These are phyloP conservation scores for Drosophila neonasuta DNA, from an alignment of 2,888 invertebrate genomes.

Conservation along the genomic window DNA sequence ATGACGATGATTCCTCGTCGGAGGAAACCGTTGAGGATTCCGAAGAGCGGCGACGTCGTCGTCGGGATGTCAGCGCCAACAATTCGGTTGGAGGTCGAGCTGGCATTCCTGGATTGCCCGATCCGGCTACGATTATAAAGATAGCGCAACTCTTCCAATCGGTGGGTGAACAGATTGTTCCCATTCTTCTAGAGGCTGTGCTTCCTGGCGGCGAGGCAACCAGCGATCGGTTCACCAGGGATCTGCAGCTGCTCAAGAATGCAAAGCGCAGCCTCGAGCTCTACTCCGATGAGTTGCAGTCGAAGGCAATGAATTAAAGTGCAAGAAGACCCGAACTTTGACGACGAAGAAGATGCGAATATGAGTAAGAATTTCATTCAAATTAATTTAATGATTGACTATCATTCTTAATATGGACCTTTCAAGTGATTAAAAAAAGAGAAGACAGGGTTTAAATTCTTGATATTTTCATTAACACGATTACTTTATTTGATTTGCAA, in stretches of 20 bases:
- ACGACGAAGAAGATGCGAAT: no score
- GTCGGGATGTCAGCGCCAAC: slow-evolving; percentile 40
- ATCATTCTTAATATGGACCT: no score
- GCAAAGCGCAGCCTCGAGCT: slow-evolving; percentile 41
- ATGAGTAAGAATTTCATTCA: no score
- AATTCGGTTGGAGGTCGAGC: slow-evolving; percentile 23
- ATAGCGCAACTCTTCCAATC: slow-evolving; percentile 77
- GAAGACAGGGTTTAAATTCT: no score
- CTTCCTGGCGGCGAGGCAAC: slow-evolving; percentile 43
- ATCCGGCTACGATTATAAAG: slow-evolving; percentile 76
- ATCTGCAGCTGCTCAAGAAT: slow-evolving; percentile 55
- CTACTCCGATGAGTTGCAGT: slow-evolving; percentile 40
- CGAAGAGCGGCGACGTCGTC: slow-evolving; percentile 50
- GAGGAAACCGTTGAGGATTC: slow-evolving; percentile 77
- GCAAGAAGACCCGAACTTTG: no score
- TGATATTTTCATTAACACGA: no score
- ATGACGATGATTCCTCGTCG: slow-evolving; percentile 75
- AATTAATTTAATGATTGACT: no score
- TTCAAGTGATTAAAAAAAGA: no score
- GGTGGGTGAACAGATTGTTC: slow-evolving; percentile 77
- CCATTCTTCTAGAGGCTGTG: slow-evolving; percentile 74
- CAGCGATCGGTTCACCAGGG: slow-evolving; percentile 56
- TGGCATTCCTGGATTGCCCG: slow-evolving; percentile 77
- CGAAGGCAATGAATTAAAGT: slow-evolving; percentile 7
- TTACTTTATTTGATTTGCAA: no score